Percentiles rank a stretch among this genome's conserved stretches.
These are phyloP conservation scores for Mixornis gularis DNA, from an alignment of 2,113 vertebrate genomes.

Conservation along the genomic window DNA sequence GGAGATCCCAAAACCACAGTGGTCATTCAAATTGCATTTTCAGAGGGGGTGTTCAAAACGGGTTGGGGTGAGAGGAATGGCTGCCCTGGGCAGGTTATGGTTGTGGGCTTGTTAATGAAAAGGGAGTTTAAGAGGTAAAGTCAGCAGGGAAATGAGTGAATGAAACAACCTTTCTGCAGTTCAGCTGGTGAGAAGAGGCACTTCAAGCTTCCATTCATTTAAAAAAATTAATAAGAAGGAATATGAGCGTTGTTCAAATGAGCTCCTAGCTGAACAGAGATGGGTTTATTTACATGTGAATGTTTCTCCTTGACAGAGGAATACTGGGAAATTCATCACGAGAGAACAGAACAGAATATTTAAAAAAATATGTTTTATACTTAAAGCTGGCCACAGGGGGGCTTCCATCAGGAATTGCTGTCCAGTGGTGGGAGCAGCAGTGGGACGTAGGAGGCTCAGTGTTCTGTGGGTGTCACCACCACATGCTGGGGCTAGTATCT, in stretches of 20 bases:
- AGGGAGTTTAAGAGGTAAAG: background rate
- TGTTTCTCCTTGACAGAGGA: background rate
- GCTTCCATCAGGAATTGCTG: background rate
- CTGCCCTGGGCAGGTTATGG: background rate
- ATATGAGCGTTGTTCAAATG: background rate
- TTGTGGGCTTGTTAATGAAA: background rate
- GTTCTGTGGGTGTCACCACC: fast-evolving
- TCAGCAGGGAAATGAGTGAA: background rate
- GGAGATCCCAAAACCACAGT: background rate
- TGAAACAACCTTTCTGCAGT: background rate
- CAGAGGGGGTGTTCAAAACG: background rate
- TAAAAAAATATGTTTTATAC: background rate
- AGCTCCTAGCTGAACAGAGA: background rate
- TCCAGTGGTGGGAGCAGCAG: background rate
- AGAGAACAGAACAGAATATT: background rate
- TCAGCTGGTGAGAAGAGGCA: background rate
- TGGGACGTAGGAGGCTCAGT: no score
- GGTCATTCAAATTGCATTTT: background rate
- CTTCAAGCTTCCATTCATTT: background rate
- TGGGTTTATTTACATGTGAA: background rate
- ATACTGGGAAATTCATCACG: background rate
- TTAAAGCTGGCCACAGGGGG: background rate
- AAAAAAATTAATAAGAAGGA: background rate
- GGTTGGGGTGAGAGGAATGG: background rate
- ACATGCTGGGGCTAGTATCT: background rate